A percentile compares a stretch with the other conserved stretches of the same genome.
phyloP scores from a whole-genome alignment of 2,797 vertebrate species.

The Alcedo quadribrachys region DNA sequence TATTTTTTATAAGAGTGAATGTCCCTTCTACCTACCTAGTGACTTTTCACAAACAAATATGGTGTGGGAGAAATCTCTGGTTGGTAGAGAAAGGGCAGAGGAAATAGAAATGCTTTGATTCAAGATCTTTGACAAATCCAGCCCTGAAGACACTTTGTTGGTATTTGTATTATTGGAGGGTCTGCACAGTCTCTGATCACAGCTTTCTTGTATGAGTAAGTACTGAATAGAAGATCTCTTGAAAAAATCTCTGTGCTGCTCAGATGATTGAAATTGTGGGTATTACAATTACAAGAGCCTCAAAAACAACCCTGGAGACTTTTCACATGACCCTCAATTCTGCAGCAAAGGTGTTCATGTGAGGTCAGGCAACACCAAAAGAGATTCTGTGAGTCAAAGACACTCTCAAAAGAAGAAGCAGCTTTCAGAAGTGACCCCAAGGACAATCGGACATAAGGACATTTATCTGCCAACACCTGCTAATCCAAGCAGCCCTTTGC shows the following conservation, averaged over 20 bases:
- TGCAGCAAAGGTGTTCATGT: not conserved
- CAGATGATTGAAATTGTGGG: not conserved
- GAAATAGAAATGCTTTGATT: not conserved
- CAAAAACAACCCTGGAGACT: not conserved
- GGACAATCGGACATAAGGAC: not conserved
- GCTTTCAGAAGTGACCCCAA: not conserved
- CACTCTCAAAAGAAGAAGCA: not conserved
- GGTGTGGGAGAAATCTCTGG: not conserved
- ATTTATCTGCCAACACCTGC: not conserved
- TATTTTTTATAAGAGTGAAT: not conserved
- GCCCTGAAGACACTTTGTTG: not conserved
- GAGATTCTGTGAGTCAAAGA: not conserved
- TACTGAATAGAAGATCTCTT: not conserved
- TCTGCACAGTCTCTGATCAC: not conserved
- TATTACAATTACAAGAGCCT: not conserved
- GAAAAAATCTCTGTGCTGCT: not conserved
- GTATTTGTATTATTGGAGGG: not conserved
- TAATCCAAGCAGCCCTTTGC: not conserved
- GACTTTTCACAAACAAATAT: not conserved
- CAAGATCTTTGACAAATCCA: not conserved
- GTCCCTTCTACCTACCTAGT: not conserved
- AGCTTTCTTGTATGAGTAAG: not conserved
- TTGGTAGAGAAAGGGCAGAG: not conserved
- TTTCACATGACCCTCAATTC: not conserved
- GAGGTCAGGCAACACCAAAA: not conserved